Percentiles rank a stretch among this genome's conserved stretches.
Evolutionary conservation across 2,888 invertebrate genomes (phyloP).

Genomic region (Cotesia congregata): DNA sequence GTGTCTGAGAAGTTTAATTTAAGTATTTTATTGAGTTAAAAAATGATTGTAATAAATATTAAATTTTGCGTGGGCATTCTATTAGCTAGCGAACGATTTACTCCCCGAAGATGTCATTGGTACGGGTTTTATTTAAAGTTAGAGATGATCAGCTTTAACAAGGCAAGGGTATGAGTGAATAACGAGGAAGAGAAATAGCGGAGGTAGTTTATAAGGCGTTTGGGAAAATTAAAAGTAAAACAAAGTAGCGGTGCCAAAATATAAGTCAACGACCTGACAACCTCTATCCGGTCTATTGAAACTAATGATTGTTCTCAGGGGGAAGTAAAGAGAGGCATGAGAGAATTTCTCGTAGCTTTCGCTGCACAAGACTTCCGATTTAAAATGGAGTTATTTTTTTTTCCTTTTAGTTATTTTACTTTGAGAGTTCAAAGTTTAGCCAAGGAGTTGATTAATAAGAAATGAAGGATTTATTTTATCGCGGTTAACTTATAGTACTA

Average conservation of each 20-base stretch:
- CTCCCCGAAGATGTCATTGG: not conserved
- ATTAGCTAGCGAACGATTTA: not conserved
- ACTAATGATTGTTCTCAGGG: slow-evolving; percentile 37
- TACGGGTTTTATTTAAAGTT: not conserved
- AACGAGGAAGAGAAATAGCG: slow-evolving; percentile 33
- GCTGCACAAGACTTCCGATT: slow-evolving; percentile 13
- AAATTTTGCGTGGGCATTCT: not conserved
- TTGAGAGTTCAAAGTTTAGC: not conserved
- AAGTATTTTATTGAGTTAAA: not conserved
- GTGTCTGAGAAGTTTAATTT: too few relatives aligned
- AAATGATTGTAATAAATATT: not conserved
- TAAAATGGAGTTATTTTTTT: not conserved
- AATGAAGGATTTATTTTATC: not conserved
- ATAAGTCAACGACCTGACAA: slow-evolving; percentile 38
- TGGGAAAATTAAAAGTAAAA: slow-evolving; percentile 28
- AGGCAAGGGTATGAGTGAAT: not conserved
- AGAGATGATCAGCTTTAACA: not conserved
- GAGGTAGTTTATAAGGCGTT: slow-evolving; percentile 25
- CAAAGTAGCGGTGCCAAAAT: slow-evolving; percentile 39
- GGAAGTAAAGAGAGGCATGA: slow-evolving; percentile 21
- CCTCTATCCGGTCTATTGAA: slow-evolving; percentile 41
- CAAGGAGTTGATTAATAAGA: not conserved
- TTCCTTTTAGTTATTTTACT: not conserved
- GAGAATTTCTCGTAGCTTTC: slow-evolving; percentile 36
- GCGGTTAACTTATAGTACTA: not conserved